Percentiles rank a stretch among this genome's conserved stretches.
Evolutionary conservation across 2,888 invertebrate genomes (phyloP).

Genomic region (Perdita meconis): DNA sequence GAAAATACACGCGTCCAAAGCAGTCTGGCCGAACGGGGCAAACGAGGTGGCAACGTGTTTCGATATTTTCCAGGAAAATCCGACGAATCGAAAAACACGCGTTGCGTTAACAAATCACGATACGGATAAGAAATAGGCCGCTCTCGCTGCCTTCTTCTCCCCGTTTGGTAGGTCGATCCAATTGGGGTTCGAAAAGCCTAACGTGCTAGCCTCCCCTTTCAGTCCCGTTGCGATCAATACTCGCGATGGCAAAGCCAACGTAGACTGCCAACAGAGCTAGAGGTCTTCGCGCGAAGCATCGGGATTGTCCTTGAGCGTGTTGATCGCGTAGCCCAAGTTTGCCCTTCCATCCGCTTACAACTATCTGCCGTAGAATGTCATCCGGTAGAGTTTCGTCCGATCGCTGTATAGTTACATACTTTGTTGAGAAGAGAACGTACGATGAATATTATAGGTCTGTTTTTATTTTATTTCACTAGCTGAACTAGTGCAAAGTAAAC

Average conservation of each 20-base stretch:
- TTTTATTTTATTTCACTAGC: too few species aligned
- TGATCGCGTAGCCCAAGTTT: constrained; percentile 20
- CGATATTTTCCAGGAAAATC: not conserved
- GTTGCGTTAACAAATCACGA: constrained; percentile 25
- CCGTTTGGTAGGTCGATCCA: constrained; percentile 71
- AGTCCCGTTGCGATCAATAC: constrained; percentile 75
- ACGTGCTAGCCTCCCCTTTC: constrained; percentile 73
- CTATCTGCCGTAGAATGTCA: constrained; percentile 17
- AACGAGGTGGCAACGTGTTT: not conserved
- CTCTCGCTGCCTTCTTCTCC: constrained; percentile 18
- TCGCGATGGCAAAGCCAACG: constrained; percentile 69
- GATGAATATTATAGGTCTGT: not conserved
- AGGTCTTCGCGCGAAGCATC: constrained; percentile 57
- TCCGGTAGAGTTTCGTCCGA: constrained; percentile 24
- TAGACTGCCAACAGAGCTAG: constrained; percentile 58
- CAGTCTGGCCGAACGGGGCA: not conserved
- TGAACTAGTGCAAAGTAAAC: too few species aligned
- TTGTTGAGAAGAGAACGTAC: constrained; percentile 2
- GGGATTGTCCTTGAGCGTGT: constrained; percentile 57
- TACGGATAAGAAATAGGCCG: constrained; percentile 61
- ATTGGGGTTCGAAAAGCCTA: constrained; percentile 75
- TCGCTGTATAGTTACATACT: constrained; percentile 17
- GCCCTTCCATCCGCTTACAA: not conserved
- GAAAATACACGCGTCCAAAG: constrained; percentile 14
- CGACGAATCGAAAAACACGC: constrained; percentile 14